Percentiles rank a stretch among this genome's conserved stretches.
These are phyloP conservation scores for Periplaneta americana DNA, from an alignment of 1,140 invertebrate genomes.

Conservation along the genomic window DNA sequence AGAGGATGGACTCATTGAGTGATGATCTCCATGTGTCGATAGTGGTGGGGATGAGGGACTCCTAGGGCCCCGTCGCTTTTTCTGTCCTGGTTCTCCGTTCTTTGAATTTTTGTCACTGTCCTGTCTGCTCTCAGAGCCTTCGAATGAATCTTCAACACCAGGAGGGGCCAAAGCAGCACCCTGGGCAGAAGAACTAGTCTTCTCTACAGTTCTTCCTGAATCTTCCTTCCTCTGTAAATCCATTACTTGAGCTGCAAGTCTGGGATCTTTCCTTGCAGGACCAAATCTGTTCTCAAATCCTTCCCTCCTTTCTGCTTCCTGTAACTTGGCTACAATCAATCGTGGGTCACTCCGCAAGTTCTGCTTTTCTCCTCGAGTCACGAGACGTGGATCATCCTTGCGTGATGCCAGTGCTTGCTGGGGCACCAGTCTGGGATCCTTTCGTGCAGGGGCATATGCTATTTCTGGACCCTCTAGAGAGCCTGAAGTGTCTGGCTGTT, in stretches of 20 bases:
- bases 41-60: background rate
- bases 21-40: background rate
- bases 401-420: background rate
- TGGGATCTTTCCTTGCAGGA: background rate
- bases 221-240: background rate
- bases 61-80: background rate
- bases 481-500: background rate
- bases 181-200: background rate
- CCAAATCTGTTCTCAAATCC: background rate
- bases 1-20: no score
- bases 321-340: background rate
- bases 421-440: background rate
- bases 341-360: background rate
- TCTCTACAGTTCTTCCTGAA: background rate
- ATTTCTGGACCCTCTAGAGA: background rate
- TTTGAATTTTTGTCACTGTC: background rate
- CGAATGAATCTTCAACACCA: background rate
- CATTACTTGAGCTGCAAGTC: background rate
- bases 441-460: background rate
- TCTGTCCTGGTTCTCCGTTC: background rate
- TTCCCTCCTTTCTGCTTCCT: background rate
- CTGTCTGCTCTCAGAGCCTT: background rate
- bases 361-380: background rate
- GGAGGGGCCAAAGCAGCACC: background rate
- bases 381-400: background rate